Conservation (phyloP, 2,797 vertebrate genomes). For the Gorsachius magnificus region DNA sequence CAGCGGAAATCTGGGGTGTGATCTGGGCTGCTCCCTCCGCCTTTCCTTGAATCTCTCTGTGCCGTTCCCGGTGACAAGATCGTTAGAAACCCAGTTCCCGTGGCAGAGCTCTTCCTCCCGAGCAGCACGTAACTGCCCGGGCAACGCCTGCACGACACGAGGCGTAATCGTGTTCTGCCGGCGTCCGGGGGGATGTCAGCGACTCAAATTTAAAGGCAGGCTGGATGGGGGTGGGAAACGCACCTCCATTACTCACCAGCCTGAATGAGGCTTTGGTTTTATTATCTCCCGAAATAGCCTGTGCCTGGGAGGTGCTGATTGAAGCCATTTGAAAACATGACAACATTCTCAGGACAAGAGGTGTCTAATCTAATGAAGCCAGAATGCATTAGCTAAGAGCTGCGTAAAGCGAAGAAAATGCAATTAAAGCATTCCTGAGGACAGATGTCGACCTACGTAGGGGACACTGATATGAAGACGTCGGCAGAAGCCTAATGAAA, state of each 20-base stretch:
- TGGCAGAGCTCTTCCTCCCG: conserved; percentile 21
- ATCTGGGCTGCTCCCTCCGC: background rate
- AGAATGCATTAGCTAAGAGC: conserved; percentile 53
- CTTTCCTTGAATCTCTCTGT: background rate
- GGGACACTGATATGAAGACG: background rate
- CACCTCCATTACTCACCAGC: conserved; percentile 52
- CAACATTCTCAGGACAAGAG: conserved; percentile 60
- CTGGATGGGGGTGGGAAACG: conserved; percentile 3
- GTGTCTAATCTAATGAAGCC: conserved; percentile 63
- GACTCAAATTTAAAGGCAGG: conserved; percentile 47
- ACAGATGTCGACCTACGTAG: conserved; percentile 37
- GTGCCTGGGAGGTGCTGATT: conserved; percentile 64
- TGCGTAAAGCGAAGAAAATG: background rate
- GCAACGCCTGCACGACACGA: conserved; percentile 50
- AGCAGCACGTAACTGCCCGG: conserved; percentile 15
- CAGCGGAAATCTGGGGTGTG: background rate
- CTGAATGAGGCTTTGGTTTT: conserved; percentile 49
- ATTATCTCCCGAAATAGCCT: conserved; percentile 53
- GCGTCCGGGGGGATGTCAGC: conserved; percentile 48
- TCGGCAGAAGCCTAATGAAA: conserved; percentile 53
- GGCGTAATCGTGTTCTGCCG: conserved; percentile 65
- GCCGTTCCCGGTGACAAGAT: background rate
- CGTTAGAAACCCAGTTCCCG: background rate
- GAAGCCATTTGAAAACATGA: conserved; percentile 71
- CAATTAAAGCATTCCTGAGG: conserved; percentile 59